A percentile compares a stretch with the other conserved stretches of the same genome.
phyloP scores from a whole-genome alignment of 2,797 vertebrate species.

The Lateolabrax maculatus region DNA sequence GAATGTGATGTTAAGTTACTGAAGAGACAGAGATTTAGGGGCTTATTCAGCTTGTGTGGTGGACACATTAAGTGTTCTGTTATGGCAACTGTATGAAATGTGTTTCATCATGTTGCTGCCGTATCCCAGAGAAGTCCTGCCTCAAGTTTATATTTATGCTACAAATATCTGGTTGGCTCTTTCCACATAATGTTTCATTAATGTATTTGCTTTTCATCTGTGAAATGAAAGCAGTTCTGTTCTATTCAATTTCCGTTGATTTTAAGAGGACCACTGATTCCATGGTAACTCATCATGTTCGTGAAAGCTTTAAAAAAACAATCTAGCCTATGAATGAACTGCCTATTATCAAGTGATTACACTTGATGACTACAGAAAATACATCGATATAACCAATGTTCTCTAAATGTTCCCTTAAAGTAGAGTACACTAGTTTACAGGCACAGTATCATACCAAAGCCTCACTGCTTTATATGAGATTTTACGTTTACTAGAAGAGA shows the following conservation, averaged over 20 bases:
- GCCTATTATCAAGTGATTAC: conserved; percentile 5
- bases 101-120: conserved; percentile 25
- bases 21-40: conserved; percentile 5
- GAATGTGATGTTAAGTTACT: not conserved
- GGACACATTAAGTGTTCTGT: conserved; percentile 57
- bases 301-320: conserved; percentile 1
- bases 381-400: not conserved
- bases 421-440: not conserved
- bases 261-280: not conserved
- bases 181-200: not conserved
- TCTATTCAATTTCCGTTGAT: not conserved
- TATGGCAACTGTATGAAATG: conserved; percentile 57
- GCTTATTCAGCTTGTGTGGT: conserved; percentile 26
- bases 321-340: not conserved
- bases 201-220: not conserved
- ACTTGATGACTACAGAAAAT: conserved; percentile 10
- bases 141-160: not conserved
- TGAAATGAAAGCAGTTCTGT: not conserved
- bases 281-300: not conserved
- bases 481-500: not conserved
- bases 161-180: conserved; percentile 9
- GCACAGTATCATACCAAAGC: not conserved
- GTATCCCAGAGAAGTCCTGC: not conserved
- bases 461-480: not conserved
- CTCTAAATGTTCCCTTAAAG: not conserved